Evolutionary conservation across 2,113 vertebrate genomes (phyloP).

Genomic region (Falcunculus frontatus): DNA sequence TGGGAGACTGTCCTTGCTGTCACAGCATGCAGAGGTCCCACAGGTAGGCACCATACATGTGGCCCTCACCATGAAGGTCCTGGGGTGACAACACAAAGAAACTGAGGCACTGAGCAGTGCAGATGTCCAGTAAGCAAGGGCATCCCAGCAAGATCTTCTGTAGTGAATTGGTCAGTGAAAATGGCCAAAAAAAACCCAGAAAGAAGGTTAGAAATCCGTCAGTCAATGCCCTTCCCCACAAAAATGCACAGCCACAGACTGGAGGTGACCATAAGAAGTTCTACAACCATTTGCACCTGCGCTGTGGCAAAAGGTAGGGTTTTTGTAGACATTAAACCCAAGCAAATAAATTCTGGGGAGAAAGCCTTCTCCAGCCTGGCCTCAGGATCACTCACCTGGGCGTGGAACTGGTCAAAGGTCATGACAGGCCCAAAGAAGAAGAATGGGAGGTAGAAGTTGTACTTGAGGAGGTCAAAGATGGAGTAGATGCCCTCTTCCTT

Average conservation of each 20-base stretch:
- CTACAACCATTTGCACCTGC: background rate
- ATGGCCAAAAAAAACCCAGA: background rate
- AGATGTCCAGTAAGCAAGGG: background rate
- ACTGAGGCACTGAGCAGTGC: background rate
- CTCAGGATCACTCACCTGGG: slow-evolving; percentile 75
- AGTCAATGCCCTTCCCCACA: background rate
- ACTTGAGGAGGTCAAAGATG: slow-evolving; percentile 90
- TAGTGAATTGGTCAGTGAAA: background rate
- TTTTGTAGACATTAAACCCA: background rate
- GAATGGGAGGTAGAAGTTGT: slow-evolving; percentile 98
- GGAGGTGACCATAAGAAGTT: background rate
- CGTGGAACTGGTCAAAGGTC: slow-evolving; percentile 89
- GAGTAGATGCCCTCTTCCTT: slow-evolving; percentile 83
- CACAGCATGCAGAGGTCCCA: background rate
- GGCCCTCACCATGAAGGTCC: background rate
- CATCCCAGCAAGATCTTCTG: background rate
- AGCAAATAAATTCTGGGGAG: fast-evolving
- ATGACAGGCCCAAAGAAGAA: slow-evolving; percentile 97
- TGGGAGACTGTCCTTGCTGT: background rate
- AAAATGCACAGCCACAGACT: background rate
- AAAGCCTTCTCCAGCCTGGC: background rate
- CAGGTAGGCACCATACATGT: fast-evolving
- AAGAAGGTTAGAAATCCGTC: background rate
- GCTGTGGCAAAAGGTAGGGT: fast-evolving
- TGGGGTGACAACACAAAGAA: background rate